Conservation (phyloP, 2,888 invertebrate species). For the Orthosia cruda region DNA sequence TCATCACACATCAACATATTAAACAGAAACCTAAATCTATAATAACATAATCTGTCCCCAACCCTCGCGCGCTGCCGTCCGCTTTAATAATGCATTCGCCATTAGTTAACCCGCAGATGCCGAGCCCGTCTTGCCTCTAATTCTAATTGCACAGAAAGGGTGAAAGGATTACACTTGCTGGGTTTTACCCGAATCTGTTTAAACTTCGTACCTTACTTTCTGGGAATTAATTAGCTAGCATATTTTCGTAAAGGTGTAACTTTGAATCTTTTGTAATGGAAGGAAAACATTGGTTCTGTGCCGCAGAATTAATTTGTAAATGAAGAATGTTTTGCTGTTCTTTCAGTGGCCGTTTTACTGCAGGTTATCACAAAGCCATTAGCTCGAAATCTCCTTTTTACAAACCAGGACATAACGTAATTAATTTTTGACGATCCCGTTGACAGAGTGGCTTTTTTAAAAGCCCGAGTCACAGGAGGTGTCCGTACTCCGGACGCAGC, state of each 20-base stretch:
- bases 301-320: constrained; percentile 24
- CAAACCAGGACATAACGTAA: constrained; percentile 78
- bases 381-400: constrained; percentile 78
- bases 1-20: constrained; percentile 74
- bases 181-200: constrained; percentile 77
- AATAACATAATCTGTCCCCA: constrained; percentile 89
- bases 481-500: constrained; percentile 85
- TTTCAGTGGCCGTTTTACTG: constrained; percentile 19
- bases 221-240: constrained; percentile 74
- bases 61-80: constrained; percentile 81
- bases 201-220: constrained; percentile 74
- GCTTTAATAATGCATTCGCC: constrained; percentile 90
- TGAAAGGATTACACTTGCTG: constrained; percentile 85
- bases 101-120: constrained; percentile 91
- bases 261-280: constrained; percentile 72
- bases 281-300: constrained; percentile 72
- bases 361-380: constrained; percentile 82
- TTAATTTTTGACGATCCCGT: constrained; percentile 88
- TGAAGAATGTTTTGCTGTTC: constrained; percentile 30
- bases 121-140: constrained; percentile 84
- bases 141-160: constrained; percentile 88
- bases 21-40: constrained; percentile 79
- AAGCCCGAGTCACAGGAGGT: constrained; percentile 83
- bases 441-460: constrained; percentile 88
- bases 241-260: constrained; percentile 60